Conservation (phyloP, 2,888 invertebrate genomes). For the Portevinia maculata region DNA sequence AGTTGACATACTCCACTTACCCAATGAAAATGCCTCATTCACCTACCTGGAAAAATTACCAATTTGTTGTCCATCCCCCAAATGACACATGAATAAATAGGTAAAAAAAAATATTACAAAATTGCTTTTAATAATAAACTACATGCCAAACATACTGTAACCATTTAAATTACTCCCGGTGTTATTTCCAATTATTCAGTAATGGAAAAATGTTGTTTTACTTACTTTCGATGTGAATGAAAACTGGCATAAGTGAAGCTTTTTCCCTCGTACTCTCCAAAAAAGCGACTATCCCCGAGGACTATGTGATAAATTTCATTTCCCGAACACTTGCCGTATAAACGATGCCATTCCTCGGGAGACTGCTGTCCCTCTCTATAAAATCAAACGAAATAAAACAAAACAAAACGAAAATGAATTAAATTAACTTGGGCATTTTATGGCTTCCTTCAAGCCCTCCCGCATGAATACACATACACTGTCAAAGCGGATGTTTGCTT, state of each 20-base stretch:
- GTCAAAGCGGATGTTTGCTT: constrained; percentile 35
- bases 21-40: no score
- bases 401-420: constrained; percentile 39
- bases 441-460: not conserved
- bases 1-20: no score
- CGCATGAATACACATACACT: constrained; percentile 13
- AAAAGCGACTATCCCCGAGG: constrained; percentile 97
- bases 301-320: constrained; percentile 99
- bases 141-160: constrained; percentile 10
- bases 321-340: constrained; percentile 99
- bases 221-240: constrained; percentile 98
- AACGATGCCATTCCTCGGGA: constrained; percentile 98
- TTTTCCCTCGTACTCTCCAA: constrained; percentile 99
- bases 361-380: constrained; percentile 82
- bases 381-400: constrained; percentile 53
- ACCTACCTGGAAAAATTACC: no score
- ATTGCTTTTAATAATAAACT: not conserved
- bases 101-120: not conserved
- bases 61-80: no score
- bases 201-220: constrained; percentile 71
- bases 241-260: constrained; percentile 99
- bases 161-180: constrained; percentile 1
- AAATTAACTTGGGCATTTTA: constrained; percentile 52
- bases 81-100: no score
- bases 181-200: constrained; percentile 33